Conservation (phyloP, 2,113 vertebrate genomes). For the Sphaerodactylus townsendi region DNA sequence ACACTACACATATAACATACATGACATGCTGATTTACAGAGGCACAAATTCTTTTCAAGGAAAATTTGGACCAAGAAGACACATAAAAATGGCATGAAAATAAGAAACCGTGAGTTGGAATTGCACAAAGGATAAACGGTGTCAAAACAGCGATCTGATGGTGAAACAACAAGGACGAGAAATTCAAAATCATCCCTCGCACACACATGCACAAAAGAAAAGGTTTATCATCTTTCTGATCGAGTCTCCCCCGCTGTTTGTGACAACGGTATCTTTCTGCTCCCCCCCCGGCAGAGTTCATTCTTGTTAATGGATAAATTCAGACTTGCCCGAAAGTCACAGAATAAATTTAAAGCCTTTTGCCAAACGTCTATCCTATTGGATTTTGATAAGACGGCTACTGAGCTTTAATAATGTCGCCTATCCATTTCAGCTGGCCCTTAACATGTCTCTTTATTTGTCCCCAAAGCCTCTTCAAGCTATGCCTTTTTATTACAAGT, state of each 20-base stretch:
- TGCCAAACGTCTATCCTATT: conserved; percentile 82
- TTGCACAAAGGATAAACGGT: no score
- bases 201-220: conserved; percentile 1
- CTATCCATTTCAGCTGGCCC: conserved; percentile 80
- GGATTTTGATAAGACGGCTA: conserved; percentile 90
- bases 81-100: no score
- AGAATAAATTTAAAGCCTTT: conserved; percentile 81
- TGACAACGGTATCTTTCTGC: conserved; percentile 78
- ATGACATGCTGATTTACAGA: no score
- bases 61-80: no score
- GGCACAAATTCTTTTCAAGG: no score
- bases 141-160: no score
- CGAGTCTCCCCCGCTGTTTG: conserved; percentile 65
- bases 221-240: conserved; percentile 45
- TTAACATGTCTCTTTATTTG: conserved; percentile 84
- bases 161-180: no score
- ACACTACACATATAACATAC: no score
- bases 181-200: no score
- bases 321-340: conserved; percentile 76
- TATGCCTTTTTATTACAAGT: conserved; percentile 84
- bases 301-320: conserved; percentile 80
- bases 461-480: conserved; percentile 85
- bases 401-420: conserved; percentile 86
- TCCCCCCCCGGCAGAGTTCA: conserved; percentile 66
- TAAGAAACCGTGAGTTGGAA: no score